These are phyloP conservation scores for Holcopasites calliopsidis DNA, from an alignment of 1,140 invertebrate genomes.

Conservation along the genomic window DNA sequence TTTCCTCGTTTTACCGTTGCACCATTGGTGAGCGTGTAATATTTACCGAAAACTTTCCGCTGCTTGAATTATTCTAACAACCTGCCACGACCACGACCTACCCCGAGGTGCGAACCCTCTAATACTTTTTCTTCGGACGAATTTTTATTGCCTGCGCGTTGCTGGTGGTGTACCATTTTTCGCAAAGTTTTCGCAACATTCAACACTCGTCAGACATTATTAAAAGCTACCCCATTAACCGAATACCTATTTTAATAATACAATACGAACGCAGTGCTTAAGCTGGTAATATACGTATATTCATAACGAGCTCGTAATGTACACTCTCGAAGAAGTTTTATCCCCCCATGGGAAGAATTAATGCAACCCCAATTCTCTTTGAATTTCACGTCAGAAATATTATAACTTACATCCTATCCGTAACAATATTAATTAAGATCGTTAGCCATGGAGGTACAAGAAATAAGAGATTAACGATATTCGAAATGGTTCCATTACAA, in stretches of 20 bases:
- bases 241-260: not conserved
- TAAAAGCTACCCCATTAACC: not conserved
- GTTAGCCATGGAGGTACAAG: not conserved
- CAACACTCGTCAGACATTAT: not conserved
- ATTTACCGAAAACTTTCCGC: not conserved
- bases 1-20: not conserved
- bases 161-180: not conserved
- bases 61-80: not conserved
- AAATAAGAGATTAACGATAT: not conserved
- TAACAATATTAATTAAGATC: constrained; percentile 4
- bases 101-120: not conserved
- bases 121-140: too few species aligned
- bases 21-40: too few species aligned
- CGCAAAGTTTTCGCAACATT: not conserved
- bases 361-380: not conserved
- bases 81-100: too few species aligned
- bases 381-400: not conserved
- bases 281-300: not conserved
- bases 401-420: not conserved
- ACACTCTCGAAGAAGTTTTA: not conserved
- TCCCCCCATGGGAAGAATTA: not conserved
- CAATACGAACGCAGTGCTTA: not conserved
- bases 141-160: too few species aligned
- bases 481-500: too few species aligned
- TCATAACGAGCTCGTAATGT: not conserved